Percentiles rank a stretch among this genome's conserved stretches.
These are phyloP conservation scores for Talpa occidentalis DNA, from an alignment of 2,113 vertebrate genomes.

Conservation along the genomic window DNA sequence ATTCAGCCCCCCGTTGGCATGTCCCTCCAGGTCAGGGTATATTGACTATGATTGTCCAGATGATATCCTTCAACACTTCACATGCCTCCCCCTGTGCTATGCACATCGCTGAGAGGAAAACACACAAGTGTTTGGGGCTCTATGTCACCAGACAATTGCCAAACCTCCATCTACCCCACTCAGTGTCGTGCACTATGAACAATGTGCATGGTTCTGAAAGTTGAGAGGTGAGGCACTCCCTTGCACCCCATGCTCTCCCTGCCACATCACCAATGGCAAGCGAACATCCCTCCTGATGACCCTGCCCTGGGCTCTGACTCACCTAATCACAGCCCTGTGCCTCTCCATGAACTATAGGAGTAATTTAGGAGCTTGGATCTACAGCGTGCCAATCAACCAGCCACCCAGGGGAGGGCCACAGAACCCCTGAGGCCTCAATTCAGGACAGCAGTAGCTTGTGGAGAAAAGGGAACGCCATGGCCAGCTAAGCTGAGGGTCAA, in stretches of 20 bases:
- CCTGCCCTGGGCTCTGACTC: not conserved
- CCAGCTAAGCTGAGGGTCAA: not conserved
- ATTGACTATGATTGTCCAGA: not conserved
- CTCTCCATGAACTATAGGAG: not conserved
- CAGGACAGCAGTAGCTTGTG: not conserved
- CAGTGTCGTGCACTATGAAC: not conserved
- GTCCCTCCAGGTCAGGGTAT: not conserved
- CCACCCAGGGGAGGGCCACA: not conserved
- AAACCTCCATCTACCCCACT: not conserved
- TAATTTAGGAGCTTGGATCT: not conserved
- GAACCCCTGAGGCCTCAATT: not conserved
- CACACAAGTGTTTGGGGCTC: not conserved
- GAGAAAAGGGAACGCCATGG: not conserved
- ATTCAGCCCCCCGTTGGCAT: not conserved
- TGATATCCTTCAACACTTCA: accelerated
- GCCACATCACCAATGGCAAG: not conserved
- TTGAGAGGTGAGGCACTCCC: not conserved
- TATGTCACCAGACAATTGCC: not conserved
- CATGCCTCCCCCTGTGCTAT: too few relatives aligned
- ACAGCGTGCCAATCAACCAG: not conserved
- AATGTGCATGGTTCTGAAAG: not conserved
- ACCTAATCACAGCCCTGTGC: not conserved
- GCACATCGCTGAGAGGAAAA: not conserved
- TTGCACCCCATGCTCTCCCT: accelerated
- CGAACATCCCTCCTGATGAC: not conserved